Evolutionary conservation across 2,888 invertebrate species (phyloP).

Genomic region (Nasonia oneida): DNA sequence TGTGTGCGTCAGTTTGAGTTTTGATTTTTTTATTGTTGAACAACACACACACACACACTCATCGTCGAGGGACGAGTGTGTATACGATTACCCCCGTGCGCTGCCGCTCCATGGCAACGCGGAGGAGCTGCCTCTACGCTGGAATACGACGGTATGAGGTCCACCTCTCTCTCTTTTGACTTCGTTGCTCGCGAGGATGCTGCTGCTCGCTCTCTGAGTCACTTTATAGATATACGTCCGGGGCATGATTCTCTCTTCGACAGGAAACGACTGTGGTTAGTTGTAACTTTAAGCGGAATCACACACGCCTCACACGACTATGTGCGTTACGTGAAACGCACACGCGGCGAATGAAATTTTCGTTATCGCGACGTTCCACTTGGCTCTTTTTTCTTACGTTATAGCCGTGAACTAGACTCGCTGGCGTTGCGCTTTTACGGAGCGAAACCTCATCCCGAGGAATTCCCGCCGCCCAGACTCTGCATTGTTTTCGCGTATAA

Average conservation of each 20-base stretch:
- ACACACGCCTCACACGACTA: not conserved
- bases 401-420: constrained; percentile 28
- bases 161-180: not conserved
- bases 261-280: not conserved
- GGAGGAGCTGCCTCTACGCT: not conserved
- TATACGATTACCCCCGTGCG: constrained; percentile 17
- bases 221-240: not conserved
- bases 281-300: not conserved
- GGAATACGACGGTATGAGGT: constrained; percentile 24
- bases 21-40: constrained; percentile 1
- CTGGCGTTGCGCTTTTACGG: constrained; percentile 34
- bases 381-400: not conserved
- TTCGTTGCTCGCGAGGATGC: not conserved
- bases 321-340: not conserved
- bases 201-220: not conserved
- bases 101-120: constrained; percentile 56
- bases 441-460: constrained; percentile 37
- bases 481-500: too few relatives aligned
- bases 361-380: constrained; percentile 8
- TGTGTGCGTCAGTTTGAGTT: not conserved
- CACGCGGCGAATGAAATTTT: not conserved
- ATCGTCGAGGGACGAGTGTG: constrained; percentile 13
- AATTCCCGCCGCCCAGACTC: not conserved
- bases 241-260: not conserved
- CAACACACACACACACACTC: not conserved